Conservation (phyloP, 2,888 invertebrate species). For the Eupsilia transversa region DNA sequence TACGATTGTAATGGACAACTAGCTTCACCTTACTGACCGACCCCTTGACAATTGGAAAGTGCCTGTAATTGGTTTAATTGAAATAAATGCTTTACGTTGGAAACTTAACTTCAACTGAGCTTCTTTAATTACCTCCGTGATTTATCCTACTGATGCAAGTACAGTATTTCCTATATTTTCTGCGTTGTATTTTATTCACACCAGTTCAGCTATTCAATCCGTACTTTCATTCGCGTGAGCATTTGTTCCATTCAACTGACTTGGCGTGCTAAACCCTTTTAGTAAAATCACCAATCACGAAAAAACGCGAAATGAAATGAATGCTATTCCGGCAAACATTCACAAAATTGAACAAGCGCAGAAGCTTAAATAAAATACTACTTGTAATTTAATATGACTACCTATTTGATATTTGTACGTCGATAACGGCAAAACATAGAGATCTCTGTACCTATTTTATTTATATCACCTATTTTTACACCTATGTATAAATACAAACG, state of each 20-base stretch:
- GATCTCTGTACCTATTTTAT: too few species aligned
- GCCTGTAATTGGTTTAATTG: too few species aligned
- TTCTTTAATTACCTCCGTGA: too few species aligned
- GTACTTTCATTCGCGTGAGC: background rate
- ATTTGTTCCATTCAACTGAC: conserved; percentile 26
- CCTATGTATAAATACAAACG: too few species aligned
- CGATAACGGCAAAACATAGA: too few species aligned
- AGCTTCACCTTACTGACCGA: too few species aligned
- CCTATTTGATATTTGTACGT: too few species aligned
- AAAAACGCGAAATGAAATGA: background rate
- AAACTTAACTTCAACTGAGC: background rate
- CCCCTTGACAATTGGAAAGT: too few species aligned
- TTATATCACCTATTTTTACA: too few species aligned
- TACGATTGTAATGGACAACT: too few species aligned
- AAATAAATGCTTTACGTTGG: too few species aligned
- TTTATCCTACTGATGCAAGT: too few species aligned
- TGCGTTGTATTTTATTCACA: background rate
- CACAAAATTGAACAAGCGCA: background rate
- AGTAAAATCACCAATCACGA: conserved; percentile 37
- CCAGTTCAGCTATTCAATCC: background rate
- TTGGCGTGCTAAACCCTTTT: conserved; percentile 17
- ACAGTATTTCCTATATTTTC: background rate
- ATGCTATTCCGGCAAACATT: background rate
- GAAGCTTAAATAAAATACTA: background rate
- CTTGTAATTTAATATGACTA: background rate